Conservation (phyloP, 2,888 invertebrate species). For the Mechanitis messenoides region DNA sequence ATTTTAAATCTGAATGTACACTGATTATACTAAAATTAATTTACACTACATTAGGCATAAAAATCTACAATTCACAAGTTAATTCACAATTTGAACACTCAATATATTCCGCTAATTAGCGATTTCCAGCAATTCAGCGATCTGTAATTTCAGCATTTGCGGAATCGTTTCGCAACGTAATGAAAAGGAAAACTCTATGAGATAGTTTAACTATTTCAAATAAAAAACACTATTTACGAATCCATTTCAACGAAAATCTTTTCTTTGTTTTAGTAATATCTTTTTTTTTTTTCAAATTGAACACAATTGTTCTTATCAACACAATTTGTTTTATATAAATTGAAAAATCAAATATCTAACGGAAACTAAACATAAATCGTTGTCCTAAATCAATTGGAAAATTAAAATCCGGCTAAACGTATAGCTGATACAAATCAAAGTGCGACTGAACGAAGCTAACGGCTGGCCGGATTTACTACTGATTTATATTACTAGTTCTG, state of each 20-base stretch:
- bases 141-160: constrained; percentile 5
- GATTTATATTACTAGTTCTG: constrained; percentile 1
- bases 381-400: background rate
- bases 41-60: background rate
- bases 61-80: background rate
- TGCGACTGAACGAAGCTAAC: constrained; percentile 2
- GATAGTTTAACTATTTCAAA: background rate
- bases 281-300: no score
- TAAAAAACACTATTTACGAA: background rate
- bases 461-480: constrained; percentile 3
- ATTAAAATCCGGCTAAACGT: constrained; percentile 5
- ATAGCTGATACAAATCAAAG: constrained; percentile 5
- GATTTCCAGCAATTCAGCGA: constrained; percentile 3
- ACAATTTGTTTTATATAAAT: no score
- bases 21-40: no score
- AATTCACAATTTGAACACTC: constrained; percentile 3
- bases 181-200: constrained; percentile 3
- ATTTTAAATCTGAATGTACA: no score
- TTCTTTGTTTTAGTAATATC: no score
- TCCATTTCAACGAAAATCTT: background rate
- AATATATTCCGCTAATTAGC: constrained; percentile 6
- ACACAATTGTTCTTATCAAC: no score
- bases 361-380: background rate
- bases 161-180: constrained; percentile 4
- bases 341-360: background rate